These are phyloP conservation scores for Agonopterix subpropinquella DNA, from an alignment of 2,888 invertebrate genomes.

Conservation along the genomic window DNA sequence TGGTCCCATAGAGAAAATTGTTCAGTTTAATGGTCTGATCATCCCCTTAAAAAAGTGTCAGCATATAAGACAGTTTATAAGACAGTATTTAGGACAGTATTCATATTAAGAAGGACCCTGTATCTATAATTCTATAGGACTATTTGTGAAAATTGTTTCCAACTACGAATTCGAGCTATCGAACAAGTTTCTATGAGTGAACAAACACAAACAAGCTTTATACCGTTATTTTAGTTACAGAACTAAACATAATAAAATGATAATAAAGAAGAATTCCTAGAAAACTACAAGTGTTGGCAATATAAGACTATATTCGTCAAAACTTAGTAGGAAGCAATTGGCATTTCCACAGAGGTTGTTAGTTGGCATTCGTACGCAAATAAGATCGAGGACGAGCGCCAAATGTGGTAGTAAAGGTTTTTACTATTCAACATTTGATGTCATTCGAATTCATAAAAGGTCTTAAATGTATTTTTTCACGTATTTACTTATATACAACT, in stretches of 20 bases:
- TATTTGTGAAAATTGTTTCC: background rate
- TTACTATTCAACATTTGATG: slow-evolving; percentile 2
- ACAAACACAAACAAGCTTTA: background rate
- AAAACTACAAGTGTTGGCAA: background rate
- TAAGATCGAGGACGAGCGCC: slow-evolving; percentile 33
- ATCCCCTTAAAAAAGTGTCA: too few species aligned
- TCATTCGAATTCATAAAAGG: background rate
- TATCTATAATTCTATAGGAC: too few species aligned
- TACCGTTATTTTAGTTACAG: background rate
- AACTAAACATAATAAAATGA: background rate
- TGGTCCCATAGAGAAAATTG: too few species aligned
- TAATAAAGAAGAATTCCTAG: background rate
- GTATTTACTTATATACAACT: too few species aligned
- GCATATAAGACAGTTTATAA: too few species aligned
- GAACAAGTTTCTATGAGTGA: background rate
- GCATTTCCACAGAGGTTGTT: slow-evolving; percentile 35
- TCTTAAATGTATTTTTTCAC: too few species aligned
- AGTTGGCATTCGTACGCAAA: slow-evolving; percentile 38
- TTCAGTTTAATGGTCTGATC: too few species aligned
- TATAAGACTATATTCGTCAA: slow-evolving; percentile 22
- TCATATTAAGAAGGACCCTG: too few species aligned
- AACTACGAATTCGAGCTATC: background rate
- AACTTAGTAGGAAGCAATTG: slow-evolving; percentile 28
- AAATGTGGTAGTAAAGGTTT: slow-evolving; percentile 39
- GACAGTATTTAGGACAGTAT: too few species aligned